Conservation (phyloP, 2,888 invertebrate species). For the Nebria salina region DNA sequence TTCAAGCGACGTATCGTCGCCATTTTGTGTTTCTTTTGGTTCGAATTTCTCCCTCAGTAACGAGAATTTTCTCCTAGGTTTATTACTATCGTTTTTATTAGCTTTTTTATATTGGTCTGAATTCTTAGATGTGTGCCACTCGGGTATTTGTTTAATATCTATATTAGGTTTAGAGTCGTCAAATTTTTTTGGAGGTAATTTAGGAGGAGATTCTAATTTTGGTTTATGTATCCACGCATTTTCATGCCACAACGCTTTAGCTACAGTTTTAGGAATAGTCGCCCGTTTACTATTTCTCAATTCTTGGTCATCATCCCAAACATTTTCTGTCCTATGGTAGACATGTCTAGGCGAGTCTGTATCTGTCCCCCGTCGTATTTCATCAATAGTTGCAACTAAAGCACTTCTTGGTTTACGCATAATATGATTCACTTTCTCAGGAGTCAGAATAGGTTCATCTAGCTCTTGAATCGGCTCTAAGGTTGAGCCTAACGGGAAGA, state of each 20-base stretch:
- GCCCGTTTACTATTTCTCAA: slow-evolving; percentile 21
- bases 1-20: slow-evolving; percentile 61
- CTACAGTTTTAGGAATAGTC: slow-evolving; percentile 52
- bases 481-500: slow-evolving; percentile 61
- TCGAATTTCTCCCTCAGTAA: slow-evolving; percentile 69
- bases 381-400: slow-evolving; percentile 71
- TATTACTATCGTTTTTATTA: slow-evolving; percentile 58
- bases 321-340: slow-evolving; percentile 66
- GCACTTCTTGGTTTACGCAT: slow-evolving; percentile 60
- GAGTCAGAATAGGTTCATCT: slow-evolving; percentile 60
- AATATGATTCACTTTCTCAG: slow-evolving; percentile 44
- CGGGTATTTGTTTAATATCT: slow-evolving; percentile 16
- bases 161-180: not conserved
- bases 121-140: not conserved
- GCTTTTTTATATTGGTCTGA: slow-evolving; percentile 27
- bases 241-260: slow-evolving; percentile 34
- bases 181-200: slow-evolving; percentile 15
- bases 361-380: slow-evolving; percentile 68
- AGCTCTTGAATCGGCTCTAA: slow-evolving; percentile 70
- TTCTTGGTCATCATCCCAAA: slow-evolving; percentile 60
- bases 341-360: slow-evolving; percentile 69
- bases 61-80: slow-evolving; percentile 69
- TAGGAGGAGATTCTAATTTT: slow-evolving; percentile 22
- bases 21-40: slow-evolving; percentile 60
- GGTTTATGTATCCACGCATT: slow-evolving; percentile 34